These are phyloP conservation scores for Coenonympha arcania DNA, from an alignment of 2,888 invertebrate genomes.

Conservation along the genomic window DNA sequence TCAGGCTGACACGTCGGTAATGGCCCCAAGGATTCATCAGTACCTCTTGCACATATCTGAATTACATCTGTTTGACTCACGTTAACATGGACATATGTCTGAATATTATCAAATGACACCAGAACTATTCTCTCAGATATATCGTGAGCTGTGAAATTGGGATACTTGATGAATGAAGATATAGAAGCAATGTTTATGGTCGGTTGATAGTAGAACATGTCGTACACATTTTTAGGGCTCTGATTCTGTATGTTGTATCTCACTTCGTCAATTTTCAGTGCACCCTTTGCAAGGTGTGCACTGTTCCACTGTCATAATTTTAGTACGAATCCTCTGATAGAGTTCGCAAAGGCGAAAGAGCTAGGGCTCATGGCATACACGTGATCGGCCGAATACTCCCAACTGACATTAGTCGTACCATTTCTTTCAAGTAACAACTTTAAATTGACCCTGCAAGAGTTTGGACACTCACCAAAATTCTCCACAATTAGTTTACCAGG, in stretches of 20 bases:
- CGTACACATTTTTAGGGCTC: constrained; percentile 62
- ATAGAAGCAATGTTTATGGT: constrained; percentile 56
- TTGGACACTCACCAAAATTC: constrained; percentile 82
- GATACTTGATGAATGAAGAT: constrained; percentile 61
- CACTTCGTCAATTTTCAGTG: constrained; percentile 62
- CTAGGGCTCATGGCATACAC: constrained; percentile 83
- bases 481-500: constrained; percentile 79
- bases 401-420: constrained; percentile 70
- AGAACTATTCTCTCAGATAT: constrained; percentile 83
- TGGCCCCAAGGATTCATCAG: constrained; percentile 45
- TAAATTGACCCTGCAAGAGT: constrained; percentile 77
- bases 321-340: constrained; percentile 82
- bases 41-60: constrained; percentile 77
- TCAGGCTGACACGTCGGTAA: constrained; percentile 80
- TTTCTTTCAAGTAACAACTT: constrained; percentile 73
- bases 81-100: constrained; percentile 80
- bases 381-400: constrained; percentile 77
- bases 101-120: constrained; percentile 83
- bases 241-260: constrained; percentile 62
- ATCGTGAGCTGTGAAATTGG: constrained; percentile 70
- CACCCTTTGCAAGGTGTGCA: constrained; percentile 67
- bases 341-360: constrained; percentile 76
- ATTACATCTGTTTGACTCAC: constrained; percentile 84
- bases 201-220: constrained; percentile 57
- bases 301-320: constrained; percentile 88